phyloP scores from a whole-genome alignment of 2,888 invertebrate genomes.

The Suillia variegata region DNA sequence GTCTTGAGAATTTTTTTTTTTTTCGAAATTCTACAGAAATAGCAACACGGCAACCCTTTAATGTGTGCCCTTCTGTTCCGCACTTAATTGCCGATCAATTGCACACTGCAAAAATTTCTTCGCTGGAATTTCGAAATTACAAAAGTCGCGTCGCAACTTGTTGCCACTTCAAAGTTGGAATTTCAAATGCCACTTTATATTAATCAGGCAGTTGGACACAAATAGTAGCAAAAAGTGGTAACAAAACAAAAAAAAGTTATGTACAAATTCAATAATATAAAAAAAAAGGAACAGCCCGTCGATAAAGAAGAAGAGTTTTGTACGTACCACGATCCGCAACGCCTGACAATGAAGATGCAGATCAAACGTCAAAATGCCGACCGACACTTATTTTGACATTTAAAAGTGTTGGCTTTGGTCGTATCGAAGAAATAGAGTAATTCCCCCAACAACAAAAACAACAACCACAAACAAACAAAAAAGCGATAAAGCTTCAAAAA shows the following conservation, averaged over 20 bases:
- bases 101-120: not conserved
- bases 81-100: not conserved
- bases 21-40: not conserved
- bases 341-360: not conserved
- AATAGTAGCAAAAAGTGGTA: not conserved
- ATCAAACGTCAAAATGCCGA: conserved; percentile 1
- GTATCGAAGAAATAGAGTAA: not conserved
- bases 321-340: no score
- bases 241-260: not conserved
- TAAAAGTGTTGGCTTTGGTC: no score
- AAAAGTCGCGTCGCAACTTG: not conserved
- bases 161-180: not conserved
- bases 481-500: no score
- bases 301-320: no score
- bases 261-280: no score
- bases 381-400: conserved; percentile 3
- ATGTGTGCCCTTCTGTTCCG: not conserved
- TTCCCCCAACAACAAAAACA: no score
- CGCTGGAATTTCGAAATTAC: not conserved
- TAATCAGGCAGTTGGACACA: not conserved
- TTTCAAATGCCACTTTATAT: conserved; percentile 1
- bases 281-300: no score
- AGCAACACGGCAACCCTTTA: not conserved
- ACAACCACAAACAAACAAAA: no score
- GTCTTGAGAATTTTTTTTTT: not conserved